Evolutionary conservation across 2,888 invertebrate species (phyloP).

Genomic region (Temnothorax unifasciatus): DNA sequence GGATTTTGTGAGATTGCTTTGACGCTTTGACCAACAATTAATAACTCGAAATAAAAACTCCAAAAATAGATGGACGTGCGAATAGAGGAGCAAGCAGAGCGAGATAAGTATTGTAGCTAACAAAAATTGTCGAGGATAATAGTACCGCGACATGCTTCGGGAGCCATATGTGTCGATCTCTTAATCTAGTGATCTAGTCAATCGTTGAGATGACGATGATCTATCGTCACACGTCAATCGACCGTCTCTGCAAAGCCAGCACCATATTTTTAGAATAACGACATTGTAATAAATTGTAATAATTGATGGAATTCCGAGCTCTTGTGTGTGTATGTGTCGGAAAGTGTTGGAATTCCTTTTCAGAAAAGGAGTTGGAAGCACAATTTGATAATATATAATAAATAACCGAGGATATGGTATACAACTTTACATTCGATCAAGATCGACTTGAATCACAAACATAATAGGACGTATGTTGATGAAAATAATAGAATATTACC

Average conservation of each 20-base stretch:
- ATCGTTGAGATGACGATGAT: neutral
- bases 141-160: constrained; percentile 24
- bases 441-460: too few relatives aligned
- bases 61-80: neutral
- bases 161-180: constrained; percentile 24
- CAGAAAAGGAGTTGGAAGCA: too few relatives aligned
- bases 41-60: constrained; percentile 23
- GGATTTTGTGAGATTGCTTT: neutral
- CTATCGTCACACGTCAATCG: neutral
- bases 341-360: too few relatives aligned
- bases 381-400: too few relatives aligned
- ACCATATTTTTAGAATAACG: neutral
- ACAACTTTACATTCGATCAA: too few relatives aligned
- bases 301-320: neutral
- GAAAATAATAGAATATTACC: neutral
- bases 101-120: constrained; percentile 36
- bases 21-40: constrained; percentile 4
- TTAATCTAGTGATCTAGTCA: neutral
- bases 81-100: constrained; percentile 29
- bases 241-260: neutral
- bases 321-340: too few relatives aligned
- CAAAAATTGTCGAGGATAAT: constrained; percentile 42
- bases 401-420: too few relatives aligned
- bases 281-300: neutral
- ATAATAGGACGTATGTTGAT: neutral